These are phyloP conservation scores for Aepyceros melampus DNA, from an alignment of 2,113 vertebrate species.

Conservation along the genomic window DNA sequence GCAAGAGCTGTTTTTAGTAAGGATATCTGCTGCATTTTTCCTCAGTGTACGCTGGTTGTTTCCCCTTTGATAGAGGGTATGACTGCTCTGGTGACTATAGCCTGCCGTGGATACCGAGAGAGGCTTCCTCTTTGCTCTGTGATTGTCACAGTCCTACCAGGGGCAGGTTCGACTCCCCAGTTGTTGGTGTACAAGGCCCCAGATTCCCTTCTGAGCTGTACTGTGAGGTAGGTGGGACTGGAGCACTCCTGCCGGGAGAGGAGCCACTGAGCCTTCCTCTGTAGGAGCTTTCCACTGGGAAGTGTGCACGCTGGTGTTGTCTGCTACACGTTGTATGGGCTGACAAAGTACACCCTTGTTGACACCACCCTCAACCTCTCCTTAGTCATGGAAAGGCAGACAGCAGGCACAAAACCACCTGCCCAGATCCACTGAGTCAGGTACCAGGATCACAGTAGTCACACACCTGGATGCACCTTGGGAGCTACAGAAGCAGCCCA, in stretches of 20 bases:
- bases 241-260: background rate
- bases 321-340: accelerated
- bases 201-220: background rate
- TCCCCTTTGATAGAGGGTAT: background rate
- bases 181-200: background rate
- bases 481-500: background rate
- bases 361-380: background rate
- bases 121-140: background rate
- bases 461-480: background rate
- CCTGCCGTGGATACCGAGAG: background rate
- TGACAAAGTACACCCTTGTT: background rate
- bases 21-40: background rate
- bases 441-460: background rate
- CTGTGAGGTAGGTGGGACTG: background rate
- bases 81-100: background rate
- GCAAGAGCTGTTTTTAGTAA: background rate
- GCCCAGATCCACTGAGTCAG: background rate
- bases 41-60: background rate
- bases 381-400: too few relatives aligned
- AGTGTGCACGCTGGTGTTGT: background rate
- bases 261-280: background rate
- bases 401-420: background rate
- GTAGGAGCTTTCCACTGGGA: background rate
- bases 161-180: background rate
- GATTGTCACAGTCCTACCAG: too few relatives aligned